A percentile compares a stretch with the other conserved stretches of the same genome.
Conservation (phyloP, 2,797 vertebrate species). For the Schizopygopsis pylzovi region DNA sequence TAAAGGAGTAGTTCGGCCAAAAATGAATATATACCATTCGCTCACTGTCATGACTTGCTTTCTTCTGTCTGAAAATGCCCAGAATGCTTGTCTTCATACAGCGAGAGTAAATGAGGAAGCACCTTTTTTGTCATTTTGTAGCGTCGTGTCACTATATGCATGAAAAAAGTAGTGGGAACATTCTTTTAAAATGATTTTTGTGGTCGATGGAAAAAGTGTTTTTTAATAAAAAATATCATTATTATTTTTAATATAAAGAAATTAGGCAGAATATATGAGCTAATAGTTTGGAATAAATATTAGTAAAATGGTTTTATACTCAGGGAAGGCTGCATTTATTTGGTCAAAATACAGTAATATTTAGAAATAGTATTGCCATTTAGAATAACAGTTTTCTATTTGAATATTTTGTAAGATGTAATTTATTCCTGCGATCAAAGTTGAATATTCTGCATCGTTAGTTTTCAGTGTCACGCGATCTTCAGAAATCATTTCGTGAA, state of each 20-base stretch:
- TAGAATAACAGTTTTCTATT: not conserved
- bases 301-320: no score
- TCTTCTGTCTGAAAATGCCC: not conserved
- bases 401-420: no score
- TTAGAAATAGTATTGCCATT: not conserved
- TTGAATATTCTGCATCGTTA: not conserved
- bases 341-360: not conserved
- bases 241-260: not conserved
- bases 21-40: slow-evolving; percentile 15
- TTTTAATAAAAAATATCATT: not conserved
- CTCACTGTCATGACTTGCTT: not conserved
- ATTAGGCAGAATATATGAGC: not conserved
- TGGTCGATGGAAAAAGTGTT: no score
- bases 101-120: not conserved
- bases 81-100: not conserved
- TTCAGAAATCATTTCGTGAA: not conserved
- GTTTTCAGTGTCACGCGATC: not conserved
- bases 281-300: not conserved
- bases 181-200: not conserved
- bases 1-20: not conserved
- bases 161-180: not conserved
- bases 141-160: not conserved
- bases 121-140: not conserved
- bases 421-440: not conserved
- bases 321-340: no score